These are phyloP conservation scores for Drosophila parvula DNA, from an alignment of 1,140 invertebrate genomes.

Conservation along the genomic window DNA sequence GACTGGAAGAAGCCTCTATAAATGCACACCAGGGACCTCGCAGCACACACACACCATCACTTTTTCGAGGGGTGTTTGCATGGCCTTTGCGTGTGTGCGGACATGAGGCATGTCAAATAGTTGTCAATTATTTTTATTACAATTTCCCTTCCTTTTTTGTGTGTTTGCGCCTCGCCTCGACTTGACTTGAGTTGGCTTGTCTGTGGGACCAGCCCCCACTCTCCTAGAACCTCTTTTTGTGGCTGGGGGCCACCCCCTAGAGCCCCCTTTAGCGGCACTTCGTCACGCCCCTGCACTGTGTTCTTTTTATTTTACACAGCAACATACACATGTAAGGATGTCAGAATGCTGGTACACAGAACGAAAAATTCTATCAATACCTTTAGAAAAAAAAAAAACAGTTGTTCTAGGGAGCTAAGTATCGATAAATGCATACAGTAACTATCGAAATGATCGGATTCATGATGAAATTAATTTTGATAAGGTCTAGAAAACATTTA, in stretches of 20 bases:
- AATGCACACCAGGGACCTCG: constrained; percentile 72
- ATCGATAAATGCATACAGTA: background rate
- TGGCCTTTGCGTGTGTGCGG: constrained; percentile 69
- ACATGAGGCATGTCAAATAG: constrained; percentile 83
- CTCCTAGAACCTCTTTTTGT: too few relatives aligned
- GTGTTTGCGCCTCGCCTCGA: constrained; percentile 43
- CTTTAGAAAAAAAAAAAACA: background rate
- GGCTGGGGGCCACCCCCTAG: constrained; percentile 1
- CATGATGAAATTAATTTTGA: too few relatives aligned
- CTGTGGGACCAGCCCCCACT: background rate
- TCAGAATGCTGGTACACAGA: constrained; percentile 19
- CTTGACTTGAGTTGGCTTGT: constrained; percentile 29
- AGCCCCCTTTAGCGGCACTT: constrained; percentile 34
- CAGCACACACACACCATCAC: constrained; percentile 14
- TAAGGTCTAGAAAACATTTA: too few relatives aligned
- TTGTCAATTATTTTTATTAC: constrained; percentile 83
- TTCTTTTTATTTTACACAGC: constrained; percentile 40
- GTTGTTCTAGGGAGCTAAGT: background rate
- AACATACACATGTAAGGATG: constrained; percentile 25
- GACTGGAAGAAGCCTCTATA: constrained; percentile 54
- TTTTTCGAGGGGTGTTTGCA: constrained; percentile 35
- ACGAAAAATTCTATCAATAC: background rate
- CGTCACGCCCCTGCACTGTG: constrained; percentile 40
- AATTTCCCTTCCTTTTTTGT: constrained; percentile 68
- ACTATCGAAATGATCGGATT: background rate